These are phyloP conservation scores for Halictus quadricinctus DNA, from an alignment of 2,888 invertebrate species.

Conservation along the genomic window DNA sequence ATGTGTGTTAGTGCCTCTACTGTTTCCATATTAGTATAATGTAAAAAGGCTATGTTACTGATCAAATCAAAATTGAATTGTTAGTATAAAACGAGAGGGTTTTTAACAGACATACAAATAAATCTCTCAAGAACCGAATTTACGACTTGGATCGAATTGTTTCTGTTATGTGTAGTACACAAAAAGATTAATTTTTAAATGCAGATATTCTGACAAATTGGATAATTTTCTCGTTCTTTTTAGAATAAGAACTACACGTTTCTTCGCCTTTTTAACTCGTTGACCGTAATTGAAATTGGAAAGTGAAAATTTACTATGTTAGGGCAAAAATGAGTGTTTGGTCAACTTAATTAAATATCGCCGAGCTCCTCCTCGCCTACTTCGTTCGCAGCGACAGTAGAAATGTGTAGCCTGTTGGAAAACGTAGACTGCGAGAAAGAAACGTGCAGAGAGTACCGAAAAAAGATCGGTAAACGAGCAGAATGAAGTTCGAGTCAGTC, in stretches of 20 bases:
- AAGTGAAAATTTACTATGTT: neutral
- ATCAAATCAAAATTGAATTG: neutral
- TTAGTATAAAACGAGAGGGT: neutral
- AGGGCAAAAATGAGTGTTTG: neutral
- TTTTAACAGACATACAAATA: neutral
- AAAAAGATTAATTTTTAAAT: neutral
- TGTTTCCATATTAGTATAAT: neutral
- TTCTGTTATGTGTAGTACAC: neutral
- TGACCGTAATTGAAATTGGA: neutral
- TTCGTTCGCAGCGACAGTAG: neutral
- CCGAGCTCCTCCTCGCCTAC: neutral
- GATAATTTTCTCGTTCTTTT: too few relatives aligned
- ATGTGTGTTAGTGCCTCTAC: neutral
- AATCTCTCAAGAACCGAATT: neutral
- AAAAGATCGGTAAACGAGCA: neutral
- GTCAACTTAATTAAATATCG: neutral
- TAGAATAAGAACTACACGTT: neutral
- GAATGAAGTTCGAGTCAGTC: slow-evolving; percentile 25
- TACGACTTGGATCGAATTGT: neutral
- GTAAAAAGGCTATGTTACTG: neutral
- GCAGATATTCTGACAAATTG: too few relatives aligned
- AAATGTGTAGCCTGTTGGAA: neutral
- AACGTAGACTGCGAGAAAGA: neutral
- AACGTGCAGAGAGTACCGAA: neutral
- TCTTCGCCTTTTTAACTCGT: neutral